phyloP scores from a whole-genome alignment of 2,113 vertebrate species.

The Solenodon paradoxus region DNA sequence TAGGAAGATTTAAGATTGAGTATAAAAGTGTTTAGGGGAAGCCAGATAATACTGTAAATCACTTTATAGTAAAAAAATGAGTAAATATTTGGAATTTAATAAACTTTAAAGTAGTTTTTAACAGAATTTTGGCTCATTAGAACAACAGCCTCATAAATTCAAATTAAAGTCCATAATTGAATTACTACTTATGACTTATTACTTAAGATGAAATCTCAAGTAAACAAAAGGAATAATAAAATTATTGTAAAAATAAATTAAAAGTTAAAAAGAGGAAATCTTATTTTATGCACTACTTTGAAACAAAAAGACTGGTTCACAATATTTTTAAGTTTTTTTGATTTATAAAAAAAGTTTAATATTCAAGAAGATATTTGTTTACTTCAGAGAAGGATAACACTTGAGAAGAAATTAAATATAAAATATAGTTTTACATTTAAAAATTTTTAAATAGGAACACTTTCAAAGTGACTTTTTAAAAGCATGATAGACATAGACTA shows the following conservation, averaged over 20 bases:
- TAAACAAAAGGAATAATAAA: too few species aligned
- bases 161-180: not conserved
- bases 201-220: too few species aligned
- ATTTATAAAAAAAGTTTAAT: conserved; percentile 34
- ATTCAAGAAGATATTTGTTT: conserved; percentile 2
- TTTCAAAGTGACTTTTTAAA: not conserved
- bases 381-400: not conserved
- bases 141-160: not conserved
- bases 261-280: not conserved
- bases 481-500: not conserved
- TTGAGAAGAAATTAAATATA: conserved; percentile 31
- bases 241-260: too few species aligned
- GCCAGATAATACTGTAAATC: not conserved
- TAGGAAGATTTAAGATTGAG: not conserved
- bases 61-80: not conserved
- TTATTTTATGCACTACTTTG: not conserved
- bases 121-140: not conserved
- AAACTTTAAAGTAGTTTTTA: not conserved
- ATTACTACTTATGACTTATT: not conserved
- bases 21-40: not conserved
- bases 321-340: conserved; percentile 12
- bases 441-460: not conserved
- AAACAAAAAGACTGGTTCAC: not conserved
- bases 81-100: not conserved
- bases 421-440: not conserved